Evolutionary conservation across 2,888 invertebrate species (phyloP), one percentile per base, ranked within the genome.

Genomic region (Argyresthia goedartella): DNA sequence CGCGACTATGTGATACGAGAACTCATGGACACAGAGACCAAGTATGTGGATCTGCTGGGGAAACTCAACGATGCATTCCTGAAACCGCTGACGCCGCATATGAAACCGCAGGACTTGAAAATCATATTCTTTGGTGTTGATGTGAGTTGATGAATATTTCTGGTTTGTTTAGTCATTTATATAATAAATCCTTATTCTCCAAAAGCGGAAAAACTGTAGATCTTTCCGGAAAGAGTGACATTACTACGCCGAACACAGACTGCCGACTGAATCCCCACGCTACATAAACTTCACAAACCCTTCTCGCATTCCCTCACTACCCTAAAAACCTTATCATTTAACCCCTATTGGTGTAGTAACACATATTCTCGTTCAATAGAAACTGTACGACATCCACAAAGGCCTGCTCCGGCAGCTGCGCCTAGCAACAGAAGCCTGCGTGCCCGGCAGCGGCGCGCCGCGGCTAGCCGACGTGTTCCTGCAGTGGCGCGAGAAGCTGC

Each of bases 21-120:
- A 76, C 87, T 99, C 52, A 91, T 98, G 42, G 98, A 98, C 74
- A 99, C 99, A 0, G 99, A 99, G 80, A 93, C 93, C 66, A 99
- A 99, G 79, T 99, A 99, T 73, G 93, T 98, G 49, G 96, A 97
- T 67, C 98, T 98, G 10, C 88, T 99, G 51, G 91, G 91, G 67
- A 97, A 95, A 81, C 89, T 97, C 50, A 90, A 93, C 61, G 89
- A 90, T 61, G 91, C 93, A 73, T 97, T 96, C 69, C 90, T 95
- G 80, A 88, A 90, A 63, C 95, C 95, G 2, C 82, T 99, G 58
- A 89, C 89, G 53, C 87, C 89, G 49, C 85, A 91, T 58, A 82
- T 99, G 63, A 90, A 90, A 58, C 89, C 90, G 13, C 93, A 94
- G 54, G 95, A 97, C 62, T 88, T 91, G 62, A 89, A 91, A 57